These are phyloP conservation scores for Thalassoma bifasciatum DNA, from an alignment of 2,113 vertebrate genomes.

Conservation along the genomic window DNA sequence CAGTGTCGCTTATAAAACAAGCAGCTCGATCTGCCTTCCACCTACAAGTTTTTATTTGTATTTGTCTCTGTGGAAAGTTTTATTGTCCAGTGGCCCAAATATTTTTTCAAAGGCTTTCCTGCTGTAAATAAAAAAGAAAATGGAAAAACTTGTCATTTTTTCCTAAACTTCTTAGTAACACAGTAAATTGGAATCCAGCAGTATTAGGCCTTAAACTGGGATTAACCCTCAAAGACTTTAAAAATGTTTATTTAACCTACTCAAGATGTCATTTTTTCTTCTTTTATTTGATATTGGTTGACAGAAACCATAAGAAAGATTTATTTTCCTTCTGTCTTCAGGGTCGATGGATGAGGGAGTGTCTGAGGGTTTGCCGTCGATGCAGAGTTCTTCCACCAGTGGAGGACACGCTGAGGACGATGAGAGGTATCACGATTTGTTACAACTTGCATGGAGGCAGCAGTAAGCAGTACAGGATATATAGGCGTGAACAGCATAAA, in stretches of 20 bases:
- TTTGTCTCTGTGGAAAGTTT: constrained; percentile 48
- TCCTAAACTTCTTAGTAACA: constrained; percentile 34
- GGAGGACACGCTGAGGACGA: constrained; percentile 91
- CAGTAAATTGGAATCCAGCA: constrained; percentile 11
- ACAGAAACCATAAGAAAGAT: not conserved
- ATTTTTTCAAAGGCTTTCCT: constrained; percentile 28
- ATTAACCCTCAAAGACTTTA: constrained; percentile 33
- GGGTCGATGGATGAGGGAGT: constrained; percentile 96
- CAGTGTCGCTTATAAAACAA: not conserved
- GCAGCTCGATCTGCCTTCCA: constrained; percentile 8
- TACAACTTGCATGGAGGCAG: constrained; percentile 35
- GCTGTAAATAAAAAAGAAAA: constrained; percentile 41
- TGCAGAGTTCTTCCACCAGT: constrained; percentile 88
- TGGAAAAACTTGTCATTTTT: constrained; percentile 47
- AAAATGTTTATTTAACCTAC: constrained; percentile 3
- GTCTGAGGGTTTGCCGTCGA: constrained; percentile 90
- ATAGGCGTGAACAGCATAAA: constrained; percentile 13
- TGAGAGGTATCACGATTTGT: constrained; percentile 86
- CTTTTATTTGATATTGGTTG: not conserved
- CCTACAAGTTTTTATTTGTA: constrained; percentile 31
- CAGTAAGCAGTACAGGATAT: constrained; percentile 18
- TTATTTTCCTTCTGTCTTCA: constrained; percentile 48
- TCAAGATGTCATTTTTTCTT: constrained; percentile 8
- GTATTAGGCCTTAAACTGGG: constrained; percentile 27
- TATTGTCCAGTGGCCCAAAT: constrained; percentile 31